Base-by-base conservation (phyloP, 2,113 vertebrate genomes). In the Osmerus mordax region DNA sequence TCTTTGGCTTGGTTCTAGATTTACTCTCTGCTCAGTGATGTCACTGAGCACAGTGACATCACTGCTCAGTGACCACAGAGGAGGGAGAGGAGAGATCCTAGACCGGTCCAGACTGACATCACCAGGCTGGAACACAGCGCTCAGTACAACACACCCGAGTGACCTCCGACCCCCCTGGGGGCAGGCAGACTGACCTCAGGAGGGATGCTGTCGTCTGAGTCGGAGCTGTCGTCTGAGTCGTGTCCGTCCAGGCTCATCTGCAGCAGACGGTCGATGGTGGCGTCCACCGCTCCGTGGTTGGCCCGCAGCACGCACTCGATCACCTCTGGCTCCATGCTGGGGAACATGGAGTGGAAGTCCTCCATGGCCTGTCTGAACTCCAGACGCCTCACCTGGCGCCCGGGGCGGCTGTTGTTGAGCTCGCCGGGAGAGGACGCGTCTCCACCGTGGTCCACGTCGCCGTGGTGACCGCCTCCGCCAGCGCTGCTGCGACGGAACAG, bases 301-400 rank as follows among this genome's bases (percentile, higher is more conserved):
- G 97, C 96, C 2, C 97, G 94, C 83, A 99, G 70, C 23, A 99
- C 97, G 0, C 97, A 98, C 89, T 99, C 97, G 0, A 99, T 99
- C 77, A 99, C 97, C 85, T 99, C 96, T 1, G 96, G 97, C 81
- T 99, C 97, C 96, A 99, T 96, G 78, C 61, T 94, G 76, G 97
- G 97, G 83, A 99, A 98, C 97, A 99, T 98, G 74, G 93, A 96
- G 84, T 95, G 97, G 89, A 99, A 99, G 90, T 99, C 97, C 82
- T 98, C 95, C 97, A 98, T 99, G 76, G 97, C 97, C 90, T 99
- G 96, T 91, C 97, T 99, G 87, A 99, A 98, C 89, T 98, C 97
- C 59, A 99, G 92, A 67, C 96, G 93, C 7, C 96, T 90, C 47
- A 98, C 96, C 87, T 96, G 96, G 72, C 94, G 91, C 8, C 78